Percentiles rank a stretch among this genome's conserved stretches.
Conservation (phyloP, 2,888 invertebrate species). For the Acrobasis consociella region DNA sequence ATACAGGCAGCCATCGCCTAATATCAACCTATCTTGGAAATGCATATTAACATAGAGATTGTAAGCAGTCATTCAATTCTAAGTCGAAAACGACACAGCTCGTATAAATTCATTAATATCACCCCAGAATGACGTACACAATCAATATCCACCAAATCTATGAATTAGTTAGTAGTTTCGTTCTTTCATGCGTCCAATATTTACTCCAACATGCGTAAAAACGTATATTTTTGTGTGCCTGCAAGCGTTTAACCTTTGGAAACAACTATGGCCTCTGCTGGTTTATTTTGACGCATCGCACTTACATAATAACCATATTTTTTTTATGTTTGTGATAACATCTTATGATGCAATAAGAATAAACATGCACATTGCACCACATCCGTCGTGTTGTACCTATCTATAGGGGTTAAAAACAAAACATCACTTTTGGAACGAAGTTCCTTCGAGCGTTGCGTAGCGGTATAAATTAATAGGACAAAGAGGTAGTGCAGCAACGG, state of each 20-base stretch:
- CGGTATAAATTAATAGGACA: too few relatives aligned
- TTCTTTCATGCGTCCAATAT: neutral
- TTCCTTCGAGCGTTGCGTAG: too few relatives aligned
- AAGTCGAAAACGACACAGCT: too few relatives aligned
- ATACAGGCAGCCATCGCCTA: too few relatives aligned
- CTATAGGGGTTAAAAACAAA: too few relatives aligned
- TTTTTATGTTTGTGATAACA: neutral
- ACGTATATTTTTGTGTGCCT: neutral
- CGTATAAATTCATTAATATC: neutral
- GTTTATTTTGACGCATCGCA: neutral
- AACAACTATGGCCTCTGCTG: neutral
- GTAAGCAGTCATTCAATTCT: too few relatives aligned
- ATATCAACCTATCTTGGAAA: too few relatives aligned
- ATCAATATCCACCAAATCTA: neutral
- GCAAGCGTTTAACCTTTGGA: neutral
- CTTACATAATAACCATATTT: conserved; percentile 3
- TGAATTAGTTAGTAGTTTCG: neutral
- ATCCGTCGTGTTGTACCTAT: neutral
- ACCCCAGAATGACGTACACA: neutral
- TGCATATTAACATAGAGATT: too few relatives aligned
- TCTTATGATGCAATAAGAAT: conserved; percentile 2
- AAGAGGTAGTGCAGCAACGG: too few relatives aligned
- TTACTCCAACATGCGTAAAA: neutral
- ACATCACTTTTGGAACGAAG: too few relatives aligned
- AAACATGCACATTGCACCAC: conserved; percentile 5